Evolutionary conservation across 2,888 invertebrate species (phyloP).

Genomic region (Urechis unicinctus): DNA sequence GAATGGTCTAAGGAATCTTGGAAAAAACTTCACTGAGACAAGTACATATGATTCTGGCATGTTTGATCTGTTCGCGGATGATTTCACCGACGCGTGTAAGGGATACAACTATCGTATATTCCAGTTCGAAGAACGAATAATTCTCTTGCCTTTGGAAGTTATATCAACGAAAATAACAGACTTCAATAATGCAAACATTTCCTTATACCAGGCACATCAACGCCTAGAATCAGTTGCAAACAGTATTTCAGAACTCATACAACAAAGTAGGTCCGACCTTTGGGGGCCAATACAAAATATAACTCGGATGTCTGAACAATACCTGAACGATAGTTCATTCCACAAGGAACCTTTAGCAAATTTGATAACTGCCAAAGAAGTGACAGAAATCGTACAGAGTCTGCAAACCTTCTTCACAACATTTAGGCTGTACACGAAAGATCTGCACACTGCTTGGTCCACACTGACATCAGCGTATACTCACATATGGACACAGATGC

Average conservation of each 20-base stretch:
- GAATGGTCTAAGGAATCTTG: no score
- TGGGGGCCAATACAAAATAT: no score
- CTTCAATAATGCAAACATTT: not conserved
- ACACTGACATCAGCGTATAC: not conserved
- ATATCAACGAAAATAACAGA: not conserved
- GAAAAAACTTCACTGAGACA: not conserved
- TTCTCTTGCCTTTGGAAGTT: not conserved
- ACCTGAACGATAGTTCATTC: not conserved
- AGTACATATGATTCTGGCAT: not conserved
- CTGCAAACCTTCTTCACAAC: not conserved
- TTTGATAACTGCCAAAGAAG: not conserved
- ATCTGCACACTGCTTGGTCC: not conserved
- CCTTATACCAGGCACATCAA: not conserved
- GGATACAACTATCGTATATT: constrained; percentile 8
- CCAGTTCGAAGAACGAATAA: not conserved
- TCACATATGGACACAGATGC: constrained; percentile 3
- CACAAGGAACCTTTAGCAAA: not conserved
- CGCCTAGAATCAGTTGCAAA: no score
- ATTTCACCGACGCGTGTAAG: not conserved
- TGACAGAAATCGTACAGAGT: not conserved
- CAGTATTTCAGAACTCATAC: no score
- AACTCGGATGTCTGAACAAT: not conserved
- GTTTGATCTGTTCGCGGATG: not conserved
- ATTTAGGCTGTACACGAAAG: not conserved
- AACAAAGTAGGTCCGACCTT: no score